Evolutionary conservation across 2,888 invertebrate species (phyloP), one percentile per base, ranked within the genome.

Genomic region (Cheilosia grossa): DNA sequence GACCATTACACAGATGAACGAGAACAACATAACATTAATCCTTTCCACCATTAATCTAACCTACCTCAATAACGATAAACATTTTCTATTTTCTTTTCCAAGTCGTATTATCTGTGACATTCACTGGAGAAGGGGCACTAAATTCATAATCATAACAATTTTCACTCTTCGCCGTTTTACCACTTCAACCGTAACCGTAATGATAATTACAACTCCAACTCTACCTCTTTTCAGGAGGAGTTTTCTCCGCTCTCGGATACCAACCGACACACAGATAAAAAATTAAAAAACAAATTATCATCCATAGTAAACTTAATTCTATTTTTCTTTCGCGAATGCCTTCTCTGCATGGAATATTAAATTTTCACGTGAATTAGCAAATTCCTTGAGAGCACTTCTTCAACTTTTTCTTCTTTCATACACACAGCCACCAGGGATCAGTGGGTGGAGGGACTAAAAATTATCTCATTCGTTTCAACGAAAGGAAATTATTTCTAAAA

Each of bases 121-220:
- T 64, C 54, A 53, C 54, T 51, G 30, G 42, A 21, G 37, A 61
- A 78, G 56, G 59, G 49, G 69, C 79, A 74, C 80, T 83, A 40
- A 79, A 83, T 83, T 80, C 83, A 70, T 74, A 75, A 83, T 83
- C 69, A 80, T 69, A 83, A 66, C 70, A 74, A 80, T 79, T 83
- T 83, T 69, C 69, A 79, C 79, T 69, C 73, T 82, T 42, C 72
- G 78, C 61, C 33, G 27, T 19, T 51, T 77, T 82, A 77, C 1
- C 72, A 80, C 80, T 80, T 78, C 64, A 73, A 69, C 59, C 72
- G 27, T 42, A 37, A 47, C 33, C 49, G 27, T 37, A 6, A 53
- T 59, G 63, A 78, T 51, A 59, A 59, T 40, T 54, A 77, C 40
- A 53, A 67, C 49, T 64, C 27, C 17, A n/a, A 17, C 17, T 30